These are phyloP conservation scores for Matsumyia berberina DNA, from an alignment of 2,888 invertebrate genomes.

Conservation along the genomic window DNA sequence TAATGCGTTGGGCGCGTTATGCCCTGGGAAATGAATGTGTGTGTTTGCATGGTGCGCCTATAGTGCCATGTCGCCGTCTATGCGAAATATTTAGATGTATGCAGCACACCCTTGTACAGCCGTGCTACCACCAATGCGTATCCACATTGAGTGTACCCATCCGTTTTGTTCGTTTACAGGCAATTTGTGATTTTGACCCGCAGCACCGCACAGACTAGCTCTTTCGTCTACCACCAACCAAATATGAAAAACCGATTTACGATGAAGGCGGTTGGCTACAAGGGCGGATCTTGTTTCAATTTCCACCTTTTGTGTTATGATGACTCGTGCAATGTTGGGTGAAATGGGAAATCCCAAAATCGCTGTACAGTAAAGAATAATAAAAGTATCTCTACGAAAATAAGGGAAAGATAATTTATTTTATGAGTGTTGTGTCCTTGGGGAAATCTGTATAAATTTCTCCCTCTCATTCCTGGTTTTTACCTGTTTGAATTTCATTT, in stretches of 20 bases:
- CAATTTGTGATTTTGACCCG: slow-evolving; percentile 44
- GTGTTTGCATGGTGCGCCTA: slow-evolving; percentile 2
- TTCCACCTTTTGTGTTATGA: slow-evolving; percentile 26
- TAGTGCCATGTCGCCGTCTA: slow-evolving; percentile 19
- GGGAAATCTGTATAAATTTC: slow-evolving; percentile 27
- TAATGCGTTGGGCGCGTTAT: slow-evolving; percentile 36
- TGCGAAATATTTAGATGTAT: slow-evolving; percentile 24
- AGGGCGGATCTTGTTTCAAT: slow-evolving; percentile 38
- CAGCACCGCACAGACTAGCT: slow-evolving; percentile 25
- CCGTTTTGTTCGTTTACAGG: slow-evolving; percentile 34
- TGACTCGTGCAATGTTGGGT: slow-evolving; percentile 20
- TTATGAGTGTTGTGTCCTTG: slow-evolving; percentile 22
- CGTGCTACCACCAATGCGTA: background rate
- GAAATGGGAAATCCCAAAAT: slow-evolving; percentile 12
- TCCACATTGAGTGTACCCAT: slow-evolving; percentile 21
- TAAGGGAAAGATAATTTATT: slow-evolving; percentile 26
- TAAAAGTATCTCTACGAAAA: slow-evolving; percentile 8
- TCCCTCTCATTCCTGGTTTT: background rate
- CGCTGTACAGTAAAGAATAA: background rate
- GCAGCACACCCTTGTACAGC: slow-evolving; percentile 13
- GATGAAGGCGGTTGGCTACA: slow-evolving; percentile 13
- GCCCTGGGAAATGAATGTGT: slow-evolving; percentile 32
- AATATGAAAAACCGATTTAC: slow-evolving; percentile 47
- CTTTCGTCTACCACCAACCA: slow-evolving; percentile 1
- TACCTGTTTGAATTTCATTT: slow-evolving; percentile 33